Base-by-base conservation (phyloP, 2,888 invertebrate species). In the Sinopyrophorus schimmeli region DNA sequence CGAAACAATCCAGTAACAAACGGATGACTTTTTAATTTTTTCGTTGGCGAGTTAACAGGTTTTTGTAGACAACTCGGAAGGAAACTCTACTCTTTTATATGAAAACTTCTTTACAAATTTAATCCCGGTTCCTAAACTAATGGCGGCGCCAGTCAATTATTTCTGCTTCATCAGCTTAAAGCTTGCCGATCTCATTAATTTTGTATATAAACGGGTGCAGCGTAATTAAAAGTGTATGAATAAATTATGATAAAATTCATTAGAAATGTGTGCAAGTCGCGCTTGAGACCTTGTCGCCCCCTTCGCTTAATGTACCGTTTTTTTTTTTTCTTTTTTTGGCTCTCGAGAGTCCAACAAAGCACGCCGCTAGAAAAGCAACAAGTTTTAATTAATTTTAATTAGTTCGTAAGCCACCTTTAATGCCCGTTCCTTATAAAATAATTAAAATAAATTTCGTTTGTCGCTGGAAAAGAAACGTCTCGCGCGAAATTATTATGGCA, bases 221-320 rank as follows among this genome's bases (percentile, higher is more conserved):
- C 55, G 53, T 62, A 63, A 62, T 63, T 63, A 63, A 63, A 59
- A 57, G 53, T 57, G 57, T 58, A 58, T 59, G 58, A 59, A 62
- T 62, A 60, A 62, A 58, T 56, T 59, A 59, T 58, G 57, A 47
- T 52, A 35, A 52, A 53, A 54, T 61, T 59, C 60, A 56, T 51
- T 56, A 53, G 55, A 58, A 59, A 62, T 61, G 40, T 34, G 32
- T 21, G 44, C 39, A 42, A 43, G 50, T 32, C 23, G 43, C n/a
- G n/a, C n/a, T 50, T 50, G 32, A 47, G 24, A 18, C 30, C 9
- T 16, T 27, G 39, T 27, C n/a, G n/a, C n/a, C n/a, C n/a, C n/a
- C n/a, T n/a, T n/a, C n/a, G n/a, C n/a, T n/a, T n/a, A n/a, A n/a
- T n/a, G n/a, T n/a, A n/a, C n/a, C n/a, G n/a, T n/a, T n/a, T n/a